These are phyloP conservation scores for Drosophila repleta DNA, from an alignment of 1,140 invertebrate genomes.

Conservation along the genomic window DNA sequence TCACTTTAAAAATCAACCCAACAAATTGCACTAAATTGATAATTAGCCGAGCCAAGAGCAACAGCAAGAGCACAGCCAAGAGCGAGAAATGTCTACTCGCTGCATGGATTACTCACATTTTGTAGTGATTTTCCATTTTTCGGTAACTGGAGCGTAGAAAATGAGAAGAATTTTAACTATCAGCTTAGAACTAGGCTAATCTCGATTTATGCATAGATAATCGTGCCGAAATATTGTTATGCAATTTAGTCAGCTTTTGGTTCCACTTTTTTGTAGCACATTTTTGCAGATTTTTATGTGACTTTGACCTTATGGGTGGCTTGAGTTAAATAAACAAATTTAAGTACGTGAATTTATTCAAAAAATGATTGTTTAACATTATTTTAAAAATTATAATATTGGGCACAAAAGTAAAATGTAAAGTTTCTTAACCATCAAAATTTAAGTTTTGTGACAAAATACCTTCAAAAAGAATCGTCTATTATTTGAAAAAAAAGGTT, in stretches of 20 bases:
- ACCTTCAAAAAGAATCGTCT: too few relatives aligned
- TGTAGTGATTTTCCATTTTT: not conserved
- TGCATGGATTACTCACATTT: constrained; percentile 13
- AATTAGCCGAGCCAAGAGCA: constrained; percentile 57
- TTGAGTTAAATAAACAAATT: too few relatives aligned
- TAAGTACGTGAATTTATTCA: too few relatives aligned
- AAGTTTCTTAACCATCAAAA: too few relatives aligned
- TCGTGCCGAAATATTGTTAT: not conserved
- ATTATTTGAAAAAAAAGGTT: too few relatives aligned
- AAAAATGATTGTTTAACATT: too few relatives aligned
- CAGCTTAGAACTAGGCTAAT: constrained; percentile 3
- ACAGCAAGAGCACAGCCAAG: constrained; percentile 21
- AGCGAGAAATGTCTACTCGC: not conserved
- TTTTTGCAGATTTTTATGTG: not conserved
- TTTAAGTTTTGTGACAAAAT: too few relatives aligned
- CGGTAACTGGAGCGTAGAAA: constrained; percentile 11
- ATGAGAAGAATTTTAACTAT: constrained; percentile 9
- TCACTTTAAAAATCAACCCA: constrained; percentile 34
- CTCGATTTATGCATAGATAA: constrained; percentile 17
- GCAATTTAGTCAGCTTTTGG: constrained; percentile 2
- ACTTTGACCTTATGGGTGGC: not conserved
- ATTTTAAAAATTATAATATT: too few relatives aligned
- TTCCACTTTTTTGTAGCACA: not conserved
- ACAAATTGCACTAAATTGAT: constrained; percentile 80
- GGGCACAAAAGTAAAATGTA: too few relatives aligned